Percentiles rank a stretch among this genome's conserved stretches.
phyloP scores from a whole-genome alignment of 2,113 vertebrate genomes.

The Panurus biarmicus region DNA sequence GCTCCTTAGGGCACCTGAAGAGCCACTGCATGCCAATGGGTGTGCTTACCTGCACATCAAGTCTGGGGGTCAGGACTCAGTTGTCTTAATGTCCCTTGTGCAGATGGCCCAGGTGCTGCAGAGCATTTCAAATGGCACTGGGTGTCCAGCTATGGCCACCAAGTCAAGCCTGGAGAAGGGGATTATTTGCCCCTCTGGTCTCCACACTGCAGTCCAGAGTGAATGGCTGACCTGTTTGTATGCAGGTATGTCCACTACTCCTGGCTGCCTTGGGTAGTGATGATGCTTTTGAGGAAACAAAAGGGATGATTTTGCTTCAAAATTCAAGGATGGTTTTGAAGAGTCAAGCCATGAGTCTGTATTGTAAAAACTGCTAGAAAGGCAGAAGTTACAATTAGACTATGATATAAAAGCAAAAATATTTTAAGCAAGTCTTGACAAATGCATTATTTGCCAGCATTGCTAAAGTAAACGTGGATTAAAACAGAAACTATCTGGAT shows the following conservation, averaged over 20 bases:
- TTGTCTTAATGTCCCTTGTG: neutral
- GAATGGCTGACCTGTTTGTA: neutral
- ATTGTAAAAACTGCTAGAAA: neutral
- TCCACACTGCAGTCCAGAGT: neutral
- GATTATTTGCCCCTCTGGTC: neutral
- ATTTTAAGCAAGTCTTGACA: neutral
- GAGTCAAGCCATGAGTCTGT: neutral
- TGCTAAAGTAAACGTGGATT: neutral
- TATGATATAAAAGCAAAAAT: neutral
- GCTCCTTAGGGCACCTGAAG: neutral
- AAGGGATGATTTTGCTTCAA: neutral
- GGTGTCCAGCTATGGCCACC: neutral
- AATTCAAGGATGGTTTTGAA: neutral
- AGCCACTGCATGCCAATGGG: neutral
- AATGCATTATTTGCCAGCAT: neutral
- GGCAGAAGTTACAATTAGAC: neutral
- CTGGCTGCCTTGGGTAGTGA: neutral
- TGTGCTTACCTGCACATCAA: neutral
- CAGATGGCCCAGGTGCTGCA: neutral
- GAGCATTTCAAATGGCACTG: neutral
- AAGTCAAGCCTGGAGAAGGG: neutral
- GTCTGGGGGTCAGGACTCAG: neutral
- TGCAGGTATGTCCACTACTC: neutral
- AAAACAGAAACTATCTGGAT: neutral
- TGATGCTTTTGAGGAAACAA: neutral